phyloP scores from a whole-genome alignment of 2,797 vertebrate genomes.

The Dryobates pubescens region DNA sequence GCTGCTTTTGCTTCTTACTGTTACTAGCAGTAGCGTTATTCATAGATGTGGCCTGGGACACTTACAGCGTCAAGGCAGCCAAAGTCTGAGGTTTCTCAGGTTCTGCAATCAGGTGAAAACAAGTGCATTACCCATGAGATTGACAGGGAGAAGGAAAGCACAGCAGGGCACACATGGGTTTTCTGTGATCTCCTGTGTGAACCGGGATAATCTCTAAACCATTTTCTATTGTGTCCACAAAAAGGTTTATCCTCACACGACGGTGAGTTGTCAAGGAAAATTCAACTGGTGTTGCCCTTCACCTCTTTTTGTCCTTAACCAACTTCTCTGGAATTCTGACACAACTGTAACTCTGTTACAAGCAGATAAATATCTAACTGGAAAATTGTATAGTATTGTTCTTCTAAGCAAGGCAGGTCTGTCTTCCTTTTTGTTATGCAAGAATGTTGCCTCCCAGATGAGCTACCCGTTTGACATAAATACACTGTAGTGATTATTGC shows the following conservation, averaged over 20 bases:
- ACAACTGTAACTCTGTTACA: not conserved
- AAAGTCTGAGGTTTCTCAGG: not conserved
- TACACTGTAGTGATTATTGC: constrained; percentile 20
- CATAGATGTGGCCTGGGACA: not conserved
- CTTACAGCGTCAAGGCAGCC: not conserved
- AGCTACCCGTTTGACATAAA: constrained; percentile 6
- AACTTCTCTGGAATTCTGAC: not conserved
- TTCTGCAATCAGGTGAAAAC: not conserved
- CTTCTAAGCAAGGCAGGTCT: not conserved
- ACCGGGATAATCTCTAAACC: not conserved
- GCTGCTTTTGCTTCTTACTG: not conserved
- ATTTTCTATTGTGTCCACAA: not conserved
- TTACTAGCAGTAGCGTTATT: not conserved
- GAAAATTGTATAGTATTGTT: not conserved
- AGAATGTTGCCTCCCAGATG: constrained; percentile 27
- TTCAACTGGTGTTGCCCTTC: not conserved
- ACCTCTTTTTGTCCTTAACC: not conserved
- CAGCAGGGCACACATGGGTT: not conserved
- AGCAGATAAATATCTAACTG: not conserved
- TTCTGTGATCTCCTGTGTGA: not conserved
- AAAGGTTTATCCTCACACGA: not conserved
- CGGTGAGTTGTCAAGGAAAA: not conserved
- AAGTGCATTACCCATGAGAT: not conserved
- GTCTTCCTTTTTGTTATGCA: not conserved
- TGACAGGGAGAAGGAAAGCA: not conserved